Conservation (phyloP, 2,113 vertebrate species). For the Hippocampus zosterae region DNA sequence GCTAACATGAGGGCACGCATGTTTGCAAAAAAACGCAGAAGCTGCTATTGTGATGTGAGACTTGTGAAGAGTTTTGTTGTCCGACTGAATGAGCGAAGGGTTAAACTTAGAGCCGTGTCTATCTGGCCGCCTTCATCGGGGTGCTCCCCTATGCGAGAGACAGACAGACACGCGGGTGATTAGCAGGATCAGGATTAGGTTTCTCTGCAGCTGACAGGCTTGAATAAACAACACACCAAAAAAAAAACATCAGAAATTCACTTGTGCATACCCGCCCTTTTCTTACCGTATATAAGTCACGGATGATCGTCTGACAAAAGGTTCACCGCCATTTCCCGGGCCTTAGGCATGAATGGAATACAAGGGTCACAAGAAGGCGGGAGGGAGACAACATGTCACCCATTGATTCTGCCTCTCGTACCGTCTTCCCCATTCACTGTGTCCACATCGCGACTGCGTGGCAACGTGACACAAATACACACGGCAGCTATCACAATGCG, state of each 20-base stretch:
- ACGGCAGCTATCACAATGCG: conserved; percentile 19
- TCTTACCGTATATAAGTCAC: not conserved
- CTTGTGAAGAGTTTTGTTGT: too few relatives aligned
- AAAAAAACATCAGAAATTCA: conserved; percentile 25
- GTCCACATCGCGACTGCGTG: conserved; percentile 7
- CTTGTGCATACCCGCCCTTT: not conserved
- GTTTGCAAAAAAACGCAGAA: not conserved
- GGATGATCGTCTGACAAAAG: not conserved
- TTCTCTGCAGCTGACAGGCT: conserved; percentile 40
- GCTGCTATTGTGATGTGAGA: conserved; percentile 24
- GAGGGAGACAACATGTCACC: not conserved
- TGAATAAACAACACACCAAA: conserved; percentile 27
- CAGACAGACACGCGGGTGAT: conserved; percentile 24
- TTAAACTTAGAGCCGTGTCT: conserved; percentile 33
- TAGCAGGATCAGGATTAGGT: conserved; percentile 42
- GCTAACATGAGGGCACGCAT: not conserved
- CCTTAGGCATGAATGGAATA: not conserved
- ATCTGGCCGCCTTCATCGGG: conserved; percentile 11
- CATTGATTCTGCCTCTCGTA: conserved; percentile 4
- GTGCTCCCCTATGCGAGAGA: conserved; percentile 40
- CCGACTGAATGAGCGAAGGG: conserved; percentile 16
- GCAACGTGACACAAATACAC: conserved; percentile 28
- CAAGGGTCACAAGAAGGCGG: not conserved
- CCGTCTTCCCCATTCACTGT: not conserved
- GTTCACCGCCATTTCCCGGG: not conserved